Evolutionary conservation across 1,140 invertebrate genomes (phyloP).

Genomic region (Diachasma alloeum): DNA sequence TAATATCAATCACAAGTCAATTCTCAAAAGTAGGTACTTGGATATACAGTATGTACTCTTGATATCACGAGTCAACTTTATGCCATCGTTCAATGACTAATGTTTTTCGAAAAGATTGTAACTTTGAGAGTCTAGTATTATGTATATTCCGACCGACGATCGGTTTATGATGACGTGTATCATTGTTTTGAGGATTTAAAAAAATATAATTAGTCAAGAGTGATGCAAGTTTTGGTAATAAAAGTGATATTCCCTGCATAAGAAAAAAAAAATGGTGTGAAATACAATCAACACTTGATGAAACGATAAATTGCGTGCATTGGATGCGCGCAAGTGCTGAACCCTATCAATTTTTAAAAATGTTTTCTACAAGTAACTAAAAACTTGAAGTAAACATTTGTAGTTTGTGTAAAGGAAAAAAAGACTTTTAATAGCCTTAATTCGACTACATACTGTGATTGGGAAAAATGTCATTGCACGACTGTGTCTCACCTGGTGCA

Average conservation of each 20-base stretch:
- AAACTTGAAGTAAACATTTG: too few species aligned
- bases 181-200: not conserved
- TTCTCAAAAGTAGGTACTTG: not conserved
- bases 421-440: too few species aligned
- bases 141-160: not conserved
- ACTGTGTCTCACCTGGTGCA: conserved; percentile 55
- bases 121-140: conserved; percentile 20
- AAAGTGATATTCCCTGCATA: too few species aligned
- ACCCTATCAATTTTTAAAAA: too few species aligned
- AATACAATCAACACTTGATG: too few species aligned
- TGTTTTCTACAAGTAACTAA: too few species aligned
- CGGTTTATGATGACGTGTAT: conserved; percentile 19
- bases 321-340: too few species aligned
- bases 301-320: too few species aligned
- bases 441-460: not conserved
- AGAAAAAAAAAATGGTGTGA: too few species aligned
- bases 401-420: not conserved
- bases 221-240: not conserved
- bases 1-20: not conserved
- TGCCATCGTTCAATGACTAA: conserved; percentile 25
- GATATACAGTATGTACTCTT: not conserved
- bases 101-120: conserved; percentile 53
- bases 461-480: not conserved
- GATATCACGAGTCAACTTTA: not conserved
- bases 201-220: not conserved